These are phyloP conservation scores for Hyphantria cunea DNA, from an alignment of 1,140 invertebrate species.

Conservation along the genomic window DNA sequence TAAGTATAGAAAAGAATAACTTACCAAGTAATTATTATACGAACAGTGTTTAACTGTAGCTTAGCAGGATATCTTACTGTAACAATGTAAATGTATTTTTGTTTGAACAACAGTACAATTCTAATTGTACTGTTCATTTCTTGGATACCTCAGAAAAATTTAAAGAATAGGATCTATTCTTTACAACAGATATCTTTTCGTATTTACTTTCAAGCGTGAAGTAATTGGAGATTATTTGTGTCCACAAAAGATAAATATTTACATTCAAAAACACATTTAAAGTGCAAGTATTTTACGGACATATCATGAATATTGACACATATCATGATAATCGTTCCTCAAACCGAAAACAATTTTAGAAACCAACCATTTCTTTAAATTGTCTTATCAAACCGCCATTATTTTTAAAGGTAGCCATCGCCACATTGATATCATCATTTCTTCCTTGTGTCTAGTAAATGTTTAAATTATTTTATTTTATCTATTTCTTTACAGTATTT, in stretches of 20 bases:
- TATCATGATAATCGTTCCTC: no score
- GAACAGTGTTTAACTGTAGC: slow-evolving; percentile 65
- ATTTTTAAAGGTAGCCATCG: no score
- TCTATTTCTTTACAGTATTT: no score
- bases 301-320: background rate
- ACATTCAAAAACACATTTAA: background rate
- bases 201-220: slow-evolving; percentile 23
- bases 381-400: no score
- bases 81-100: slow-evolving; percentile 48
- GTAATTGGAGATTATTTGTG: slow-evolving; percentile 12
- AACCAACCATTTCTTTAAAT: no score
- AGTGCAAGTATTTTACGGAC: background rate
- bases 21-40: slow-evolving; percentile 69
- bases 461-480: no score
- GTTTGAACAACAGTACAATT: slow-evolving; percentile 39
- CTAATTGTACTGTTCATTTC: slow-evolving; percentile 20
- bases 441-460: no score
- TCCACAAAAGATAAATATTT: slow-evolving; percentile 6
- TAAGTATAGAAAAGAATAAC: slow-evolving; percentile 57
- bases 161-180: no score
- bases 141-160: background rate
- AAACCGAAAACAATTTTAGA: no score
- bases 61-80: slow-evolving; percentile 49
- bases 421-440: no score
- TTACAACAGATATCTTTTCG: no score